Evolutionary conservation across 2,888 invertebrate species (phyloP).

Genomic region (Pristionchus maxplancki): DNA sequence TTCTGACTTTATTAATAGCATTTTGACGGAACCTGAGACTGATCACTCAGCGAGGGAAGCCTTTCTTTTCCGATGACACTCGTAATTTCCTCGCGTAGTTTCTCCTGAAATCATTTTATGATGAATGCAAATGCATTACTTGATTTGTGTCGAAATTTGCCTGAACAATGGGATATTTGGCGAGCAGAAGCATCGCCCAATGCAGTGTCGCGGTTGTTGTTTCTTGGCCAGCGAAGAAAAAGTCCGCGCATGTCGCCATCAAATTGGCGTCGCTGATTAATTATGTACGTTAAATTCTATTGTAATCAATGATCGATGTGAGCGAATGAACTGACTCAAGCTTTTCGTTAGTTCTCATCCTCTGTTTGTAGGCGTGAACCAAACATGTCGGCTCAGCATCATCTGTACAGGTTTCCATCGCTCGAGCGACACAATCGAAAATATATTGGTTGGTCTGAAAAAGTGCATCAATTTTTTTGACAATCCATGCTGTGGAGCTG

Average conservation of each 20-base stretch:
- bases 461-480: too few species aligned
- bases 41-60: neutral
- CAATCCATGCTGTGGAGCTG: too few species aligned
- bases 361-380: neutral
- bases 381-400: neutral
- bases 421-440: neutral
- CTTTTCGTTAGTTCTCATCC: neutral
- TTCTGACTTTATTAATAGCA: too few species aligned
- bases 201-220: neutral
- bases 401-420: neutral
- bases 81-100: neutral
- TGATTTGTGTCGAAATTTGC: too few species aligned
- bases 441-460: conserved; percentile 20
- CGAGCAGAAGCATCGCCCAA: neutral
- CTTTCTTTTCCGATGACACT: neutral
- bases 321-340: neutral
- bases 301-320: too few species aligned
- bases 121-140: too few species aligned
- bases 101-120: too few species aligned
- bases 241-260: too few species aligned
- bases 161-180: neutral
- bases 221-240: neutral
- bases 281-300: too few species aligned
- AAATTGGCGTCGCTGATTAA: neutral
- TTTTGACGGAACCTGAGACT: too few species aligned